Percentiles rank a stretch among this genome's conserved stretches.
phyloP scores from a whole-genome alignment of 92 coral and sea anemone species.

The Pocillopora meandrina region DNA sequence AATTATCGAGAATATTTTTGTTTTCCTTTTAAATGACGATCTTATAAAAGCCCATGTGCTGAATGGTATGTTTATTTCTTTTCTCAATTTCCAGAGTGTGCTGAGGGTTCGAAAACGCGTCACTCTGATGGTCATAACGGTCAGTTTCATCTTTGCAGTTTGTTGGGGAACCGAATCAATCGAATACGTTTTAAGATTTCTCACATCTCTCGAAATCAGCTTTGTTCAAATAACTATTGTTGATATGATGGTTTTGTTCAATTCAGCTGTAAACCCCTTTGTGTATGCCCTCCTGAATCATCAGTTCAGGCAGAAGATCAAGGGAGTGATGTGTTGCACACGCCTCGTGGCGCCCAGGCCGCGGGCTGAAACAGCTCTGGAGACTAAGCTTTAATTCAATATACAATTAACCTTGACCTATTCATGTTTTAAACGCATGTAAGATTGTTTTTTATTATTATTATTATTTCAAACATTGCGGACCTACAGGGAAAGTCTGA shows the following conservation, averaged over 20 bases:
- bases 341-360: background rate
- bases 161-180: slow-evolving; percentile 21
- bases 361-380: too few relatives aligned
- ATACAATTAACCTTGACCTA: too few relatives aligned
- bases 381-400: too few relatives aligned
- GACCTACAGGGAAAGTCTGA: too few relatives aligned
- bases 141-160: slow-evolving; percentile 20
- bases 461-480: too few relatives aligned
- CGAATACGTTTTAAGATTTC: background rate
- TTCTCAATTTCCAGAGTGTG: slow-evolving; percentile 1
- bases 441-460: too few relatives aligned
- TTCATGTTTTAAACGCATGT: too few relatives aligned
- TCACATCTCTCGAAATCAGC: background rate
- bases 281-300: slow-evolving; percentile 9
- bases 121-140: slow-evolving; percentile 21
- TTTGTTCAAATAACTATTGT: background rate
- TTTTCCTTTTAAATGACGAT: too few relatives aligned
- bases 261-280: slow-evolving; percentile 4
- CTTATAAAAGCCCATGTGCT: too few relatives aligned
- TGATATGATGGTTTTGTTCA: background rate
- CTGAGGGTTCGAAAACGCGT: slow-evolving; percentile 30
- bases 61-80: too few relatives aligned
- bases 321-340: background rate
- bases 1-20: too few relatives aligned
- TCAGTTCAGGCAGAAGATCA: background rate